These are phyloP conservation scores for Phrynocephalus guinanensis DNA, from an alignment of 2,797 vertebrate genomes.

Conservation along the genomic window DNA sequence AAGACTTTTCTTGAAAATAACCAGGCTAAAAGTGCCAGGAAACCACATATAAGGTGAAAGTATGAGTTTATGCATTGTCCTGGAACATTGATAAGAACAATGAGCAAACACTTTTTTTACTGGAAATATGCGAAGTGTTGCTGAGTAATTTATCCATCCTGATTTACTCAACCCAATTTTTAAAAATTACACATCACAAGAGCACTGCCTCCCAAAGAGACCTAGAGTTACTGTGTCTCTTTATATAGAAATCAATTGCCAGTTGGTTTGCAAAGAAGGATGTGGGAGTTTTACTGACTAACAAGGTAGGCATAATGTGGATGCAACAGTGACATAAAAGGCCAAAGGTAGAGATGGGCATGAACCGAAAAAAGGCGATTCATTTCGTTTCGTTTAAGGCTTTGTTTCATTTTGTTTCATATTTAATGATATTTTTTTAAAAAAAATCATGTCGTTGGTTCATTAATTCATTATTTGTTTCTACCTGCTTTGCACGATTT, in stretches of 20 bases:
- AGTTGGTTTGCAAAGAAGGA: neutral
- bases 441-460: no score
- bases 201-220: neutral
- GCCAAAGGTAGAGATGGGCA: no score
- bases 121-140: constrained; percentile 23
- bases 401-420: no score
- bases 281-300: neutral
- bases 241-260: neutral
- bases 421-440: no score
- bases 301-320: neutral
- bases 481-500: no score
- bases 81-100: constrained; percentile 20
- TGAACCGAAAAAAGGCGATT: no score
- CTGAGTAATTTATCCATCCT: neutral
- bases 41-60: neutral
- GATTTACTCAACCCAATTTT: neutral
- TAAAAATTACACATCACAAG: neutral
- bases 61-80: constrained; percentile 15
- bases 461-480: no score
- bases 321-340: neutral
- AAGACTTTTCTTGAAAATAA: constrained; percentile 5
- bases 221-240: neutral
- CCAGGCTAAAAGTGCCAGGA: constrained; percentile 2
- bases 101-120: neutral
- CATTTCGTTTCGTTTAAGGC: no score